Base-by-base conservation (phyloP, 53 echinoderm and acorn worm species). In the Antedon mediterranea region DNA sequence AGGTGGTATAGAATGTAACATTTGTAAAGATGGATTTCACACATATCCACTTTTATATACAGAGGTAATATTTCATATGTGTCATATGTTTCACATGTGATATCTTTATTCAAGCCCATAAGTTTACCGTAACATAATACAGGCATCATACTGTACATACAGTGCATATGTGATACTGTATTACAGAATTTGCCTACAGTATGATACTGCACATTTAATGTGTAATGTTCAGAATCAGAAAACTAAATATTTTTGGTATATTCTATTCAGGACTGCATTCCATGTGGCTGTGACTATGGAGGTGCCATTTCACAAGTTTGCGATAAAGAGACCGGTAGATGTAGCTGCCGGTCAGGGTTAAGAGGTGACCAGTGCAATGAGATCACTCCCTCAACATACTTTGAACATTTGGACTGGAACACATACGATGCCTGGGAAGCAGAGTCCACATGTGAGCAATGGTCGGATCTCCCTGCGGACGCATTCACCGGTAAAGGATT, bases 361-460 rank as follows among this genome's bases (percentile, higher is more conserved):
- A 82, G 44, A 14, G 92, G 89, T 15, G 77, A 74, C 13, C 79
- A 76, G 41, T 98, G 98, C 81, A 71, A 79, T 7, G 43, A 71
- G 28, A 79, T 84, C 14, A 80, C 74, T n/a, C 79, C 72, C 30
- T 82, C 82, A 2, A 86, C 44, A 57, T 92, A 86, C 33, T 89
- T 79, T 28, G 79, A 86, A 14, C 81, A 72, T 26, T 34, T 90
- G 43, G 90, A 98, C 43, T 78, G 70, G 23, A 90, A 90, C 33
- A 83, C 85, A 88, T 92, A 91, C 75, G 97, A 95, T 76, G 91
- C 97, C 43, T 95, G 89, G 89, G 84, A 85, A 57, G 91, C 89
- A 14, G 71, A 72, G 14, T 82, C 89, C 0, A 78, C 79, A 13
- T 95, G 97, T 30, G 32, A 77, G 0, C 77, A 20, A n/a, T 73